Percentiles rank a stretch among this genome's conserved stretches.
phyloP scores from a whole-genome alignment of 2,113 vertebrate genomes.

The Siniperca chuatsi region DNA sequence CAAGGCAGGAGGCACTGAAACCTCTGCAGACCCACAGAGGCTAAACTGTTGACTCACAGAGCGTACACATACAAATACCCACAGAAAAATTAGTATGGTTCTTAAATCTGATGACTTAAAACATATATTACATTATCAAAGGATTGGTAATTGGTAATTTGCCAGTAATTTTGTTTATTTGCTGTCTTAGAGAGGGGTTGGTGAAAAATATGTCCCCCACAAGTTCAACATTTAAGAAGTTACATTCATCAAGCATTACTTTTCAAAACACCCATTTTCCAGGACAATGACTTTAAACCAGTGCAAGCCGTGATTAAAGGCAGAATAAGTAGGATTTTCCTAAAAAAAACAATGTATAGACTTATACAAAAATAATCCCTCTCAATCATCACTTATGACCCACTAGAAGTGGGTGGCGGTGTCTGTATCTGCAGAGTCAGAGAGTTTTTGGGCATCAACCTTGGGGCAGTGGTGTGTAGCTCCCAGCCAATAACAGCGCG shows the following conservation, averaged over 20 bases:
- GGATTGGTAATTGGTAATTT: background rate
- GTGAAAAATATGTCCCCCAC: background rate
- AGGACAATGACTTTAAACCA: background rate
- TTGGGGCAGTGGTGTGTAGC: too few species aligned
- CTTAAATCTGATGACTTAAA: background rate
- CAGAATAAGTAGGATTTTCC: too few species aligned
- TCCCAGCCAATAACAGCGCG: too few species aligned
- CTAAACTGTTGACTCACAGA: background rate
- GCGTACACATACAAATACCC: background rate
- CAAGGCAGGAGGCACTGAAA: slow-evolving; percentile 30
- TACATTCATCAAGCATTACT: background rate
- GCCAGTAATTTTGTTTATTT: background rate
- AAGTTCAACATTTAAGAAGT: background rate
- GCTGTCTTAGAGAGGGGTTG: background rate
- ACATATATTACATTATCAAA: background rate
- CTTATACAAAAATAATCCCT: too few species aligned
- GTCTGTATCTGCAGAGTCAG: too few species aligned
- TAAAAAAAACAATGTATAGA: too few species aligned
- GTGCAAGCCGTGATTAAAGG: too few species aligned
- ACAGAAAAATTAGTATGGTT: background rate
- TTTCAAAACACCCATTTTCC: background rate
- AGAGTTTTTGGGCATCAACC: too few species aligned
- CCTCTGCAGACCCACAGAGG: slow-evolving; percentile 28
- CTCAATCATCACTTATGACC: too few species aligned
- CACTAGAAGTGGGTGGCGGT: too few species aligned